Evolutionary conservation across 2,888 invertebrate genomes (phyloP), one percentile per base, ranked within the genome.

Genomic region (Mimas tiliae): DNA sequence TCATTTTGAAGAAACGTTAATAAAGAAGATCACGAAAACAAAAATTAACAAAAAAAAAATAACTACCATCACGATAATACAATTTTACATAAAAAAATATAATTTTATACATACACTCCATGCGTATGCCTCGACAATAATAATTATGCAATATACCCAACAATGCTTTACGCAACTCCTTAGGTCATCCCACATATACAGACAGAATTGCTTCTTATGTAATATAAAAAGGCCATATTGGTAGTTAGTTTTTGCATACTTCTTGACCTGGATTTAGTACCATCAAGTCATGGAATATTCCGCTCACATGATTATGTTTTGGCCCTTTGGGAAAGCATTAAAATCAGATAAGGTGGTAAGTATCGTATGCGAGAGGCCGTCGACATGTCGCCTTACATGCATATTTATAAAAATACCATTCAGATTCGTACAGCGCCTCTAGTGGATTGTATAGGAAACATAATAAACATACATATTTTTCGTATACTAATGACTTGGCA

Each of bases 131-230:
- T 42, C 14, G 58, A 19, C 19, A 58, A 58, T 34, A 42, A 58
- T 58, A 58, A 58, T 58, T 58, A 58, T 58, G 58, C 58, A 58
- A 58, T 58, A 21, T 42, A 38, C 16, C 19, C 58, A 58, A 58
- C 58, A 58, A 58, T 42, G 42, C 38, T 11, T 58, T 58, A 19
- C 58, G 42, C 38, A 58, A 58, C 12, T 58, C 38, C 42, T 58
- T 58, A 58, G 58, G 58, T 58, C 58, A 58, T 58, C 58, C 58
- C 42, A 58, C 58, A 58, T 52, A 14, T 52, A 14, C 52, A 52
- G 51, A 21, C 51, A 55, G 38, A 55, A 42, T 38, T 58, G 19
- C 58, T 4, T 19, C 42, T 58, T 58, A 58, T 58, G 58, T 58
- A 58, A 58, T 42, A 19, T 58, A 58, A 58, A 48, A 58, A 42